These are phyloP conservation scores for Danio jaintianensis DNA, from an alignment of 2,797 vertebrate species.

Conservation along the genomic window DNA sequence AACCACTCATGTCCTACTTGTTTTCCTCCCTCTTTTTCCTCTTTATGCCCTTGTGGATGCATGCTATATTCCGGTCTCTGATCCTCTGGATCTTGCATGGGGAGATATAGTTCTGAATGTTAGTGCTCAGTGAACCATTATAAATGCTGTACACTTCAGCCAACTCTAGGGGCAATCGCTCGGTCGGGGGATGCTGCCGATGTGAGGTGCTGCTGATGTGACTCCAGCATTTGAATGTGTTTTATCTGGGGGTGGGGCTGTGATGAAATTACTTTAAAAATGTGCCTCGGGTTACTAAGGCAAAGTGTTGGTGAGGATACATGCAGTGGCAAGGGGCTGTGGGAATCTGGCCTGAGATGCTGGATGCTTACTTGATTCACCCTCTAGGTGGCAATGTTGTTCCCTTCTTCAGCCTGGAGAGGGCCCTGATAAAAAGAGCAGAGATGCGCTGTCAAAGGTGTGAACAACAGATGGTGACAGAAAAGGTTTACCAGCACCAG, in stretches of 20 bases:
- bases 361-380: background rate
- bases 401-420: constrained; percentile 63
- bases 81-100: constrained; percentile 63
- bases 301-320: constrained; percentile 10
- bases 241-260: constrained; percentile 4
- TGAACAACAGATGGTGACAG: constrained; percentile 55
- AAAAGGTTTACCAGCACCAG: constrained; percentile 50
- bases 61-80: constrained; percentile 65
- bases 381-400: constrained; percentile 79
- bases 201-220: constrained; percentile 6
- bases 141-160: constrained; percentile 7
- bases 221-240: background rate
- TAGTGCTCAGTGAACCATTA: constrained; percentile 21
- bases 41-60: constrained; percentile 61
- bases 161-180: constrained; percentile 24
- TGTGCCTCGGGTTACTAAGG: background rate
- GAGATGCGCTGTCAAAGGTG: constrained; percentile 23
- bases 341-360: constrained; percentile 6
- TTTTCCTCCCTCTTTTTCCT: constrained; percentile 56
- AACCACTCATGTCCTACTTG: constrained; percentile 56
- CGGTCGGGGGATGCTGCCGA: background rate
- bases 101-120: constrained; percentile 74
- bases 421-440: background rate
- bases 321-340: background rate
- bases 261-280: constrained; percentile 19